Evolutionary conservation across 2,888 invertebrate species (phyloP).

Genomic region (Tethea ocularis): DNA sequence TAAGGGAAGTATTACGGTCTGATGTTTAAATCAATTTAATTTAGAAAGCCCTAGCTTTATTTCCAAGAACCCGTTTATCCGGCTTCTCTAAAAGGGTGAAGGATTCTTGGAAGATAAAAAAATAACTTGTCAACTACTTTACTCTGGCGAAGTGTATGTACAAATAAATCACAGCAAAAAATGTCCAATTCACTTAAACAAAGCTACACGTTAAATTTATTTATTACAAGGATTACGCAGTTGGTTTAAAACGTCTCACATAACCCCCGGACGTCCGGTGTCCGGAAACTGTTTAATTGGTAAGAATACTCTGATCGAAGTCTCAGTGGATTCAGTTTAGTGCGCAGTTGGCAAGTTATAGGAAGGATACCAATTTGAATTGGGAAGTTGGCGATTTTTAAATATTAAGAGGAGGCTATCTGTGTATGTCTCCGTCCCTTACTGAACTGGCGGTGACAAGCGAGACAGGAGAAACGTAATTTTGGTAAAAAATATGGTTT

Average conservation of each 20-base stretch:
- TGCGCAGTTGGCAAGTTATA: not conserved
- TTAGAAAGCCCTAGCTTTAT: too few relatives aligned
- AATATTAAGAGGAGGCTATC: too few relatives aligned
- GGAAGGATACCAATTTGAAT: not conserved
- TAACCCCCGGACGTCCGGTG: slow-evolving; percentile 12
- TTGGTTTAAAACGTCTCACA: slow-evolving; percentile 10
- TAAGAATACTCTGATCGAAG: slow-evolving; percentile 22
- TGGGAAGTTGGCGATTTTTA: not conserved
- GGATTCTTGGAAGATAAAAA: not conserved
- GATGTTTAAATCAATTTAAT: too few relatives aligned
- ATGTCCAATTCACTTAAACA: not conserved
- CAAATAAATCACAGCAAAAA: not conserved
- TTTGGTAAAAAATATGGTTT: too few relatives aligned
- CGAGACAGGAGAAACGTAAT: too few relatives aligned
- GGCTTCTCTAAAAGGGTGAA: too few relatives aligned
- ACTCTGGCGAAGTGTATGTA: not conserved
- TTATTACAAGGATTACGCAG: not conserved
- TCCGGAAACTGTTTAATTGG: slow-evolving; percentile 41
- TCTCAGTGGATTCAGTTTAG: not conserved
- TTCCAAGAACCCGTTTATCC: too few relatives aligned
- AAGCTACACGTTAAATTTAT: not conserved
- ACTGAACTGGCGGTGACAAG: too few relatives aligned
- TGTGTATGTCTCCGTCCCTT: too few relatives aligned
- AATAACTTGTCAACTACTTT: not conserved
- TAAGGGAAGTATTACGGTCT: too few relatives aligned